phyloP scores from a whole-genome alignment of 2,113 vertebrate genomes.

The Coptodon bakossiorum region DNA sequence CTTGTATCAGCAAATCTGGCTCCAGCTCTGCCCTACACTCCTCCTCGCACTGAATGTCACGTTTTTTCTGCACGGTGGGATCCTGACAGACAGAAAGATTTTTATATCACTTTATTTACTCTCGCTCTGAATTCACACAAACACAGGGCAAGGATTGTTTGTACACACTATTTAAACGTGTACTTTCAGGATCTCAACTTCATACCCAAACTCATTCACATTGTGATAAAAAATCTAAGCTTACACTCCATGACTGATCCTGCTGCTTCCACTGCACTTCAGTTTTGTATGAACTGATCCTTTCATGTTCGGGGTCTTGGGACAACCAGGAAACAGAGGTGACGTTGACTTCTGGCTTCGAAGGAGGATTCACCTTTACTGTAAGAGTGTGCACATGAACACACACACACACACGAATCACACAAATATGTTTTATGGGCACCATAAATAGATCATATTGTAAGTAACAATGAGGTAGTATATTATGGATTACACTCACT shows the following conservation, averaged over 20 bases:
- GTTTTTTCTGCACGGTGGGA: rapidly evolving
- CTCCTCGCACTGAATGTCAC: rapidly evolving
- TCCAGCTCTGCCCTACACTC: background rate
- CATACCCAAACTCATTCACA: background rate
- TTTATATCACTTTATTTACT: background rate
- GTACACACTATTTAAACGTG: background rate
- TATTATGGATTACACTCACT: constrained; percentile 7
- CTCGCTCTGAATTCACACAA: background rate
- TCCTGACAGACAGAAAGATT: background rate
- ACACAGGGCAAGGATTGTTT: background rate
- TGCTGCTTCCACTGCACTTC: constrained; percentile 40
- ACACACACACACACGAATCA: background rate
- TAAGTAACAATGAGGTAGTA: background rate
- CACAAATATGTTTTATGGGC: background rate
- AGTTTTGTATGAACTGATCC: rapidly evolving
- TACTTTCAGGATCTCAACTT: background rate
- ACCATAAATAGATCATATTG: background rate
- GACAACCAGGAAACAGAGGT: background rate
- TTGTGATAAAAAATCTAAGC: background rate
- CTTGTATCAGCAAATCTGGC: background rate
- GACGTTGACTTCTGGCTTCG: background rate
- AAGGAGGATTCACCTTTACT: constrained; percentile 47
- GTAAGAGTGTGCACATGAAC: background rate
- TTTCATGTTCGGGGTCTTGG: rapidly evolving
- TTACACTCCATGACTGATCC: constrained; percentile 37